A percentile compares a stretch with the other conserved stretches of the same genome.
These are phyloP conservation scores for Halocynthia roretzi DNA, from an alignment of 23 tunicate species.

Conservation along the genomic window DNA sequence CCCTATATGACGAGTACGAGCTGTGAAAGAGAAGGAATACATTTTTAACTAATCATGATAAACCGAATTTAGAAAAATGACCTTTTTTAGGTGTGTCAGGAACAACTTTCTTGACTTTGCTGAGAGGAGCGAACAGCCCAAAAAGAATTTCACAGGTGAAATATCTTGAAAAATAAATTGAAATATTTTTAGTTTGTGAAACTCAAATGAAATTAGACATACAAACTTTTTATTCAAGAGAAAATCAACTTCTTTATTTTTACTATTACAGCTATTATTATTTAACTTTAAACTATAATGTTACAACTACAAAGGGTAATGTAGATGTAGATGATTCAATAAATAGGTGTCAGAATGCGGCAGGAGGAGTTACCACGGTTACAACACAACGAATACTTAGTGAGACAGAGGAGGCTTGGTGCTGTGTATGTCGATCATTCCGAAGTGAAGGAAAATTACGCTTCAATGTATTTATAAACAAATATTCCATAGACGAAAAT, in stretches of 20 bases:
- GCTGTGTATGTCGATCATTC: too few relatives aligned
- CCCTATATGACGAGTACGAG: background rate
- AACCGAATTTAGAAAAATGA: background rate
- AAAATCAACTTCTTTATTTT: background rate
- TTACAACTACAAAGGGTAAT: too few relatives aligned
- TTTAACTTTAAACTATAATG: background rate
- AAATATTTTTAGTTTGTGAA: background rate
- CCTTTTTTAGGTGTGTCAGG: slow-evolving; percentile 21
- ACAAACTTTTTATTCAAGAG: too few relatives aligned
- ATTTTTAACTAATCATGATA: background rate
- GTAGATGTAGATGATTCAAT: too few relatives aligned
- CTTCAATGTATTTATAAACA: too few relatives aligned
- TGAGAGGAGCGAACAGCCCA: slow-evolving; percentile 80
- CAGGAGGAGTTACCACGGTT: too few relatives aligned
- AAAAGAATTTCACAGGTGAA: slow-evolving; percentile 55
- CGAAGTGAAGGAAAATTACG: too few relatives aligned
- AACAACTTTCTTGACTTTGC: slow-evolving; percentile 71
- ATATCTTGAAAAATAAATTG: slow-evolving; percentile 38
- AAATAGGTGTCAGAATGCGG: too few relatives aligned
- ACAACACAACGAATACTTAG: too few relatives aligned
- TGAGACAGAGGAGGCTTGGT: too few relatives aligned
- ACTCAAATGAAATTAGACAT: background rate
- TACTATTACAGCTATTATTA: background rate
- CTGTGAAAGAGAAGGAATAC: background rate
- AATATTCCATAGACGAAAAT: too few relatives aligned